Base-by-base conservation (phyloP, 2,797 vertebrate species). In the Enteromius argenteus region DNA sequence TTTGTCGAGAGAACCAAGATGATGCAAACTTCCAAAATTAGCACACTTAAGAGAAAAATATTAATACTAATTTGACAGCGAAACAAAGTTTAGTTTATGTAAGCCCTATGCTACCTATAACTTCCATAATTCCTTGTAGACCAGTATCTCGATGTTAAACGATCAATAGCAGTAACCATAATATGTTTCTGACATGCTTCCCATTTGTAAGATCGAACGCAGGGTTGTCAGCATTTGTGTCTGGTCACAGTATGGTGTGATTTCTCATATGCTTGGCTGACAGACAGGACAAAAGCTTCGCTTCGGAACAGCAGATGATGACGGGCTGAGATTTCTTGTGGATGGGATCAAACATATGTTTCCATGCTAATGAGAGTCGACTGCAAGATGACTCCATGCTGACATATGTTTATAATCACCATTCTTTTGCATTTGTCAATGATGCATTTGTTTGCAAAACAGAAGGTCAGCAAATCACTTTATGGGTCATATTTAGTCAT, bases 311-410 rank as follows among this genome's bases (percentile, higher is more conserved):
- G 88, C 92, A 92, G 93, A 93, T 94, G 93, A 94, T 90, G 88
- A 93, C 88, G 84, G 78, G 86, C 89, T 71, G 86, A 84, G 60
- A 88, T 91, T 93, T 92, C 90, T 91, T 91, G 86, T 93, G 91
- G 93, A 94, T 93, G 93, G 92, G 93, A 93, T 94, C 91, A 89
- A 88, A 92, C 93, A 94, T 94, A 93, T 95, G 94, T 92, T 92
- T 90, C 91, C 93, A 93, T 94, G 93, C 92, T 94, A 94, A 95
- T 94, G 92, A 95, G 94, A 93, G 93, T 91, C 92, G 92, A 94
- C 94, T 92, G 92, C 93, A 92, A 93, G 92, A 94, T 92, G 93
- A 92, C 91, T 92, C 92, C 92, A 93, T 92, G 94, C 93, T 93
- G 94, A 91, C 94, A 93, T 94, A 93, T 93, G 93, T 91, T 94